Evolutionary conservation across 1,140 invertebrate species (phyloP).

Genomic region (Diachasma alloeum): DNA sequence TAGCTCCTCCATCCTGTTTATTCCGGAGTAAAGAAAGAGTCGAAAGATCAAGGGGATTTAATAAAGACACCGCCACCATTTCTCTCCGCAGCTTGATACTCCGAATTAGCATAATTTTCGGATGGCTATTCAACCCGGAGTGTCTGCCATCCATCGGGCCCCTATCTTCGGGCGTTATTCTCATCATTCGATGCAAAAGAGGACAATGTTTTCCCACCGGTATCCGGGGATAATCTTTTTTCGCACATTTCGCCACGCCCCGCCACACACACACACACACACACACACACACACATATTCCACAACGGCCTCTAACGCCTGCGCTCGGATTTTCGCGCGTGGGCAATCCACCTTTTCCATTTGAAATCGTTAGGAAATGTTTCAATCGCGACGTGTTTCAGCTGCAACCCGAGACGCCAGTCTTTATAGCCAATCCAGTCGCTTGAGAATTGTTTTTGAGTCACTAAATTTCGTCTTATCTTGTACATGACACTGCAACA

Average conservation of each 20-base stretch:
- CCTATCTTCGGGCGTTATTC: background rate
- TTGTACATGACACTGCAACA: background rate
- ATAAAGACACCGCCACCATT: background rate
- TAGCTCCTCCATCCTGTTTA: slow-evolving; percentile 16
- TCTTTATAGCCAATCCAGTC: background rate
- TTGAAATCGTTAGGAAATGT: background rate
- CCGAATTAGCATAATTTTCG: slow-evolving; percentile 24
- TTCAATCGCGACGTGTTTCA: background rate
- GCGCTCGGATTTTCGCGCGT: background rate
- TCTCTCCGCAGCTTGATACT: slow-evolving; percentile 3
- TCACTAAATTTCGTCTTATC: background rate
- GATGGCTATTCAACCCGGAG: background rate
- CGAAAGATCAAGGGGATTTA: background rate
- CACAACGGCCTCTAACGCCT: background rate
- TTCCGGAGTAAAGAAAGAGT: background rate
- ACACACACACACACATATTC: background rate
- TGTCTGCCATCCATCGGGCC: background rate
- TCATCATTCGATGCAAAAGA: no score
- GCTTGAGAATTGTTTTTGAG: background rate
- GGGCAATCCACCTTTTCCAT: slow-evolving; percentile 7
- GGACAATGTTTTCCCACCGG: background rate
- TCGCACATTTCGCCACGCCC: background rate
- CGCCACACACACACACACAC: background rate
- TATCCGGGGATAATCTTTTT: background rate
- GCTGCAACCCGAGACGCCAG: background rate